Evolutionary conservation across 2,113 vertebrate species (phyloP).

Genomic region (Falcunculus frontatus): DNA sequence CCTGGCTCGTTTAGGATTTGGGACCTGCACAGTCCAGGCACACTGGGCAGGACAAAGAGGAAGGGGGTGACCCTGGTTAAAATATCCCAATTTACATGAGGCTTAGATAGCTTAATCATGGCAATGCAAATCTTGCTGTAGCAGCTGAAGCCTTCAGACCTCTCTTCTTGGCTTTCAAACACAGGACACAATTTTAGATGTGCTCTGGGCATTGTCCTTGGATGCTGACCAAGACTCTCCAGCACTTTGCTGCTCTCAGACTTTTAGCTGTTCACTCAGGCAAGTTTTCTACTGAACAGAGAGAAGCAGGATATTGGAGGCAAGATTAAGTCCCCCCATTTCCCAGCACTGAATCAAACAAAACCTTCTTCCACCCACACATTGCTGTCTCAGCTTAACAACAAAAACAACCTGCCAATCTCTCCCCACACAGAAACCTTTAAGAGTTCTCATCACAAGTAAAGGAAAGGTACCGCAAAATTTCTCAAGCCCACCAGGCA

Average conservation of each 20-base stretch:
- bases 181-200: neutral
- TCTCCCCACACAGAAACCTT: conserved; percentile 15
- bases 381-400: conserved; percentile 9
- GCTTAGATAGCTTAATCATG: neutral
- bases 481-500: neutral
- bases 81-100: neutral
- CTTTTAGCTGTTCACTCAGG: neutral
- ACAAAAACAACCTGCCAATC: conserved; percentile 46
- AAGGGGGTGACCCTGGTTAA: neutral
- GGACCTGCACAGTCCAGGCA: neutral
- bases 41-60: neutral
- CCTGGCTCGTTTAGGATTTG: neutral
- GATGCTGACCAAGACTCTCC: neutral
- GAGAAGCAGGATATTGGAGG: neutral
- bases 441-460: neutral
- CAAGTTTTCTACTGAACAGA: neutral
- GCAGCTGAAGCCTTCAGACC: neutral
- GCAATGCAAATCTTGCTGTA: neutral
- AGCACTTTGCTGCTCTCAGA: neutral
- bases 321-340: neutral
- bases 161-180: neutral
- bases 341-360: neutral
- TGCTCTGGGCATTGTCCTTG: neutral
- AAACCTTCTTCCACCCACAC: conserved; percentile 16
- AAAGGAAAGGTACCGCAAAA: neutral